These are phyloP conservation scores for Pyrrhia umbra DNA, from an alignment of 2,888 invertebrate genomes.

Conservation along the genomic window DNA sequence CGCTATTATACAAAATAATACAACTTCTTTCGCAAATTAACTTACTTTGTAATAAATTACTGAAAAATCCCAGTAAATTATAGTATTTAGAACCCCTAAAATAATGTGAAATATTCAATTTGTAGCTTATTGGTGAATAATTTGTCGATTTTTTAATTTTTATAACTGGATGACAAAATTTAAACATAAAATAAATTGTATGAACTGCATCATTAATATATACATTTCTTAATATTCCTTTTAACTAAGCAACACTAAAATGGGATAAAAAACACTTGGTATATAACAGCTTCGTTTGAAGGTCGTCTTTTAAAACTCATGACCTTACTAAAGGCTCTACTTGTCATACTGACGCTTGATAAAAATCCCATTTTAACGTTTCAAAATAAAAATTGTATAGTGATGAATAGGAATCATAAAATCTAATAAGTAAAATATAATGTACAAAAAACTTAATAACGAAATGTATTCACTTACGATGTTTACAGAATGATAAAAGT, in stretches of 20 bases:
- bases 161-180: neutral
- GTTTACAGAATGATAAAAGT: conserved; percentile 31
- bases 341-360: neutral
- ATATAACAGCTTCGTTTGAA: neutral
- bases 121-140: neutral
- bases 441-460: conserved; percentile 36
- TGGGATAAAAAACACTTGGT: neutral
- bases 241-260: neutral
- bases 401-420: neutral
- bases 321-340: no score
- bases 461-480: conserved; percentile 15
- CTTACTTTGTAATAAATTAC: conserved; percentile 18
- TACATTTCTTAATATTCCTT: no score
- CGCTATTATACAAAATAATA: conserved; percentile 65
- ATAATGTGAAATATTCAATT: conserved; percentile 17
- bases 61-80: conserved; percentile 20
- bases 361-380: conserved; percentile 23
- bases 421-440: conserved; percentile 24
- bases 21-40: conserved; percentile 53
- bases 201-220: neutral
- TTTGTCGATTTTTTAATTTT: neutral
- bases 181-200: conserved; percentile 1
- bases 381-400: conserved; percentile 7
- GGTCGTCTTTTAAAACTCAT: neutral
- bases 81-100: conserved; percentile 6